These are phyloP conservation scores for Chondrosia reniformis DNA, from an alignment of 37 sponge, comb jelly and placozoan genomes.

Conservation along the genomic window DNA sequence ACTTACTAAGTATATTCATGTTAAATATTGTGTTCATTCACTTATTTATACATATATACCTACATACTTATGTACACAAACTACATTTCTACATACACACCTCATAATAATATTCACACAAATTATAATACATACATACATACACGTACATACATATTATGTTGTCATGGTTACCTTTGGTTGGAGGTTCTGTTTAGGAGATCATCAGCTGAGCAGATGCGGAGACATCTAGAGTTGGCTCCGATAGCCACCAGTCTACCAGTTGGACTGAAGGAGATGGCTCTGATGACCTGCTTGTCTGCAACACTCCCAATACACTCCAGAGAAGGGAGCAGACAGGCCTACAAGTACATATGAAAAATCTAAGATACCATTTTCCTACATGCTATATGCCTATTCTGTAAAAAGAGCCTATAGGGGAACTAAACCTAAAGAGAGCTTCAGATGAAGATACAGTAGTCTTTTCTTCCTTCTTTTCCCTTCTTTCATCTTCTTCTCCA, in stretches of 20 bases:
- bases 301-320: background rate
- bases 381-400: too few species aligned
- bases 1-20: too few species aligned
- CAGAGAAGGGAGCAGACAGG: background rate
- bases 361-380: too few species aligned
- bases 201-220: slow-evolving; percentile 56
- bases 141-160: background rate
- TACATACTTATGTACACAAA: background rate
- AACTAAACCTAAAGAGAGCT: too few species aligned
- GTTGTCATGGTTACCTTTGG: background rate
- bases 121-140: background rate
- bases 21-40: too few species aligned
- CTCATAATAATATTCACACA: background rate
- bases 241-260: slow-evolving; percentile 85
- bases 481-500: too few species aligned
- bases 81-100: background rate
- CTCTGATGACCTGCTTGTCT: slow-evolving; percentile 56
- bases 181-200: slow-evolving; percentile 5
- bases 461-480: too few species aligned
- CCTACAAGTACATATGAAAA: too few species aligned
- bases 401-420: too few species aligned
- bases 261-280: slow-evolving; percentile 64
- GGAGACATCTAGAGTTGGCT: slow-evolving; percentile 82
- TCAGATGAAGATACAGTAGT: too few species aligned
- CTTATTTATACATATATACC: background rate